phyloP scores from a whole-genome alignment of 1,140 invertebrate species.

The Caenorhabditis remanei region DNA sequence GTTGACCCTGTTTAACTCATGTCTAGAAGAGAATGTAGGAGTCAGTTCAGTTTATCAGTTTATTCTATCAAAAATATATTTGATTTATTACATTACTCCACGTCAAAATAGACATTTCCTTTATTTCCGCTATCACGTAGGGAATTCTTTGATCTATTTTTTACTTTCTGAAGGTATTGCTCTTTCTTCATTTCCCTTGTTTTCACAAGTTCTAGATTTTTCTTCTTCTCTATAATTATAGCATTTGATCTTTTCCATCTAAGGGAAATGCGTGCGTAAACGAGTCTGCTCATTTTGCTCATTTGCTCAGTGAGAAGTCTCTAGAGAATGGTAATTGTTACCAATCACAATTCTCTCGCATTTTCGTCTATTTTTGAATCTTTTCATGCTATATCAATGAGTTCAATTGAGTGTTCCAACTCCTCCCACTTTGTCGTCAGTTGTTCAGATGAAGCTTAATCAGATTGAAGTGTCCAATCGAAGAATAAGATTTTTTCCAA shows the following conservation, averaged over 20 bases:
- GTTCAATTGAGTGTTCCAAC: neutral
- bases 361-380: neutral
- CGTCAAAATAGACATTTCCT: conserved; percentile 10
- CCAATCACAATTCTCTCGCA: neutral
- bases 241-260: neutral
- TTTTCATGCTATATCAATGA: neutral
- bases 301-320: neutral
- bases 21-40: too few relatives aligned
- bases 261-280: too few relatives aligned
- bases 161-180: neutral
- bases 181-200: neutral
- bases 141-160: neutral
- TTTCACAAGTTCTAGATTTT: neutral
- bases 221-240: neutral
- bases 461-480: too few relatives aligned
- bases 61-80: too few relatives aligned
- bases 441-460: too few relatives aligned
- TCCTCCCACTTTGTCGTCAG: neutral
- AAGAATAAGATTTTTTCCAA: too few relatives aligned
- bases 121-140: too few relatives aligned
- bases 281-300: neutral
- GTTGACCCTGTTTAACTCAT: too few relatives aligned
- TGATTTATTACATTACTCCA: too few relatives aligned
- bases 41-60: too few relatives aligned
- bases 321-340: neutral